phyloP scores from a whole-genome alignment of 2,113 vertebrate genomes.

The Petroica traversi region DNA sequence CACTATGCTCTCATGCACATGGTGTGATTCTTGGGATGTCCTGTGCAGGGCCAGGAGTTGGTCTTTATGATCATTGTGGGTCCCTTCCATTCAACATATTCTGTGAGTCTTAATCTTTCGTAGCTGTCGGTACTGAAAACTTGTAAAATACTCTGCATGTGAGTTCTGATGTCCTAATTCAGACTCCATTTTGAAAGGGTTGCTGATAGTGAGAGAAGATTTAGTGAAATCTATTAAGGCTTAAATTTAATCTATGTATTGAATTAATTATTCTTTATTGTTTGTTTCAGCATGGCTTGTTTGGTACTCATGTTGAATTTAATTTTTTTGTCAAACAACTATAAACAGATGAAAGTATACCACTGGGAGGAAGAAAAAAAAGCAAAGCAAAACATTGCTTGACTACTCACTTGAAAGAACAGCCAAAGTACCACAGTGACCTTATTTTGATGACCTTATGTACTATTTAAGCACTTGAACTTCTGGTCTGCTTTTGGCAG shows the following conservation, averaged over 20 bases:
- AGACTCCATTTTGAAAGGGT: background rate
- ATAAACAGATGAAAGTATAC: background rate
- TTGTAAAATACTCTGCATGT: background rate
- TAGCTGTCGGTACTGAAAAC: background rate
- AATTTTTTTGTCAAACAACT: background rate
- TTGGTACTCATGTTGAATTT: background rate
- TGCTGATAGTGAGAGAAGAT: background rate
- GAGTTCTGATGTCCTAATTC: background rate
- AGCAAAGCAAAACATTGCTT: background rate
- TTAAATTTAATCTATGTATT: background rate
- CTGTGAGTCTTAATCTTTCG: background rate
- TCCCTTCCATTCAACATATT: background rate
- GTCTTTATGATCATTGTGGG: accelerated
- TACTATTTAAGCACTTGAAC: background rate
- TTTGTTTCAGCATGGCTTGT: background rate
- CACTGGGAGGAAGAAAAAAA: background rate
- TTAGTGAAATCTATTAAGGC: background rate
- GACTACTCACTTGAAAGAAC: background rate
- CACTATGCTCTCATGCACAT: background rate
- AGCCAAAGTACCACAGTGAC: background rate
- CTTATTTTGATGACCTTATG: background rate
- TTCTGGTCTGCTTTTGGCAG: background rate
- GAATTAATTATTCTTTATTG: background rate
- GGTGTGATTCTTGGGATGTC: background rate
- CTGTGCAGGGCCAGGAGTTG: background rate